Percentiles rank a stretch among this genome's conserved stretches.
phyloP scores from a whole-genome alignment of 2,113 vertebrate species.

The Xenopus borealis region DNA sequence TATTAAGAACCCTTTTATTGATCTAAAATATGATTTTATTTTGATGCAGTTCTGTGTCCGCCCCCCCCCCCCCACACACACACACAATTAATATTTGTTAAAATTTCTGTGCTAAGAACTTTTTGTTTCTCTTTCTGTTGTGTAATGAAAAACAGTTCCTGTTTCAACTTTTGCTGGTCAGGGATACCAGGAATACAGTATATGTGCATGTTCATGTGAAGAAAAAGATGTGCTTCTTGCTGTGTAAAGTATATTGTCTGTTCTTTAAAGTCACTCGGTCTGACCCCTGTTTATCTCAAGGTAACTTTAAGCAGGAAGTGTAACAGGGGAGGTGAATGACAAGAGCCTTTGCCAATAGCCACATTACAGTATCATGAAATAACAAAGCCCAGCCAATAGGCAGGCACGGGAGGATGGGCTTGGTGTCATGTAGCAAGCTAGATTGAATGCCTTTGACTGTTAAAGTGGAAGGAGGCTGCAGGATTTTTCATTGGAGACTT shows the following conservation, averaged over 20 bases:
- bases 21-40: too few species aligned
- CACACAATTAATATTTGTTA: too few species aligned
- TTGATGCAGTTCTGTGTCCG: too few species aligned
- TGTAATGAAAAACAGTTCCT: too few species aligned
- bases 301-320: constrained; percentile 99
- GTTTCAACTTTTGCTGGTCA: too few species aligned
- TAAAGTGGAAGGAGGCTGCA: constrained; percentile 90
- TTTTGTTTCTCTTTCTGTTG: too few species aligned
- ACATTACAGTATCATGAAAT: constrained; percentile 44
- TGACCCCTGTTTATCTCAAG: constrained; percentile 99
- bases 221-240: too few species aligned
- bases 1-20: too few species aligned
- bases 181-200: too few species aligned
- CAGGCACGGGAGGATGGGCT: constrained; percentile 53
- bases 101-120: too few species aligned
- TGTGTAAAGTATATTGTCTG: neutral
- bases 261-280: constrained; percentile 54
- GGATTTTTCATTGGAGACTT: constrained; percentile 79
- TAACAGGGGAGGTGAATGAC: constrained; percentile 63
- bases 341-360: constrained; percentile 55
- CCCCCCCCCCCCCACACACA: too few species aligned
- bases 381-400: constrained; percentile 66
- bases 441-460: constrained; percentile 90
- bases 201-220: too few species aligned
- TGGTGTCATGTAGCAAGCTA: constrained; percentile 88